Evolutionary conservation across 2,888 invertebrate species (phyloP).

Genomic region (Leucozona laternaria): DNA sequence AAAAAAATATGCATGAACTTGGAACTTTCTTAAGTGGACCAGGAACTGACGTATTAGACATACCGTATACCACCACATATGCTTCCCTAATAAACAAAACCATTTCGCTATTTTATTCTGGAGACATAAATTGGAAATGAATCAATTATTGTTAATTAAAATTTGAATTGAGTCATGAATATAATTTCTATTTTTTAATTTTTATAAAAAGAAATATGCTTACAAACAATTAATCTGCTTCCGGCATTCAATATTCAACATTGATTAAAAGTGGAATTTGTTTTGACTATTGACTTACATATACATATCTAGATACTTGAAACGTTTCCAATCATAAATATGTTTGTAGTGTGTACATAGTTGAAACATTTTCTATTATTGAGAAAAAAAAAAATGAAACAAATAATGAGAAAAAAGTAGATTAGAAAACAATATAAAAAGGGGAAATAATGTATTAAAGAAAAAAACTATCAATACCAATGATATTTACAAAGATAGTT

Average conservation of each 20-base stretch:
- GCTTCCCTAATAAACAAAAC: neutral
- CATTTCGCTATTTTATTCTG: neutral
- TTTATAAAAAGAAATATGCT: neutral
- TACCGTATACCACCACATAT: neutral
- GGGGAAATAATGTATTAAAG: too few relatives aligned
- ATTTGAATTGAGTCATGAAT: neutral
- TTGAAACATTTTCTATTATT: neutral
- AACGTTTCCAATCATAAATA: neutral
- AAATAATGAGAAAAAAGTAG: neutral
- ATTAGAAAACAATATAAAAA: too few relatives aligned
- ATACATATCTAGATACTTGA: too few relatives aligned
- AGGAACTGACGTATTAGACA: neutral
- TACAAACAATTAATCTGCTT: neutral
- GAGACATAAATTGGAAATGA: neutral
- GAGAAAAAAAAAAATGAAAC: neutral
- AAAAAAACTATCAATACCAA: too few relatives aligned
- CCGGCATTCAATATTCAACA: conserved; percentile 1
- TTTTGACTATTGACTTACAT: neutral
- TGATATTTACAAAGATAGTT: too few relatives aligned
- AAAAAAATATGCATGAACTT: neutral
- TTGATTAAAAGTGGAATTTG: conserved; percentile 1
- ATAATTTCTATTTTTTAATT: neutral
- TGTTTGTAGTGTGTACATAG: too few relatives aligned
- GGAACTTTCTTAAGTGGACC: conserved; percentile 3
- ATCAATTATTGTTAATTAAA: neutral